Conservation (phyloP, 2,888 invertebrate species). For the Eupsilia transversa region DNA sequence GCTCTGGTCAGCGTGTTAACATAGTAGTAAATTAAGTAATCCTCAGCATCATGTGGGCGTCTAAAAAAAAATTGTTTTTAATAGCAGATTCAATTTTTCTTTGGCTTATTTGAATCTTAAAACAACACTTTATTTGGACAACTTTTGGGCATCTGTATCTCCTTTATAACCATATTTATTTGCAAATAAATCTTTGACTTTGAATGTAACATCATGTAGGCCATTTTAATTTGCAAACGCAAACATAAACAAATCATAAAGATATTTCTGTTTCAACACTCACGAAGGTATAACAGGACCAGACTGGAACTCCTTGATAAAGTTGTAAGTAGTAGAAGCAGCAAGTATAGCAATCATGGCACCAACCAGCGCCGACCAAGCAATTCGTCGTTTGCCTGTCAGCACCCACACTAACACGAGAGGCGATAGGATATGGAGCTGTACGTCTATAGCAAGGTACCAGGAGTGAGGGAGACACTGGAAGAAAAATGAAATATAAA, state of each 20-base stretch:
- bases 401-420: conserved; percentile 80
- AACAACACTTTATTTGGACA: neutral
- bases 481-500: conserved; percentile 44
- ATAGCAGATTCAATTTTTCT: neutral
- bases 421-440: conserved; percentile 81
- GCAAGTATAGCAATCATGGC: conserved; percentile 68
- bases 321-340: conserved; percentile 74
- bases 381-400: conserved; percentile 64
- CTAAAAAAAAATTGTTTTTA: conserved; percentile 37
- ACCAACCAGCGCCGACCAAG: conserved; percentile 74
- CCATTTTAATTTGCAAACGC: too few relatives aligned
- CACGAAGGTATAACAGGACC: conserved; percentile 71
- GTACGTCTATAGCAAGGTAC: conserved; percentile 84
- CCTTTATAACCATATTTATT: too few relatives aligned
- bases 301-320: conserved; percentile 72
- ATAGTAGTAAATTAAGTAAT: conserved; percentile 73
- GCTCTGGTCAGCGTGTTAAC: conserved; percentile 77
- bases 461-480: conserved; percentile 82
- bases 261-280: conserved; percentile 64
- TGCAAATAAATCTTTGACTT: too few relatives aligned
- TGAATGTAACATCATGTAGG: too few relatives aligned
- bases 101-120: neutral
- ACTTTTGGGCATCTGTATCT: too few relatives aligned
- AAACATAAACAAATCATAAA: too few relatives aligned
- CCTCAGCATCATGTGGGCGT: conserved; percentile 49